Evolutionary conservation across 2,113 vertebrate genomes (phyloP), one percentile per base, ranked within the genome.

Genomic region (Indicator indicator): DNA sequence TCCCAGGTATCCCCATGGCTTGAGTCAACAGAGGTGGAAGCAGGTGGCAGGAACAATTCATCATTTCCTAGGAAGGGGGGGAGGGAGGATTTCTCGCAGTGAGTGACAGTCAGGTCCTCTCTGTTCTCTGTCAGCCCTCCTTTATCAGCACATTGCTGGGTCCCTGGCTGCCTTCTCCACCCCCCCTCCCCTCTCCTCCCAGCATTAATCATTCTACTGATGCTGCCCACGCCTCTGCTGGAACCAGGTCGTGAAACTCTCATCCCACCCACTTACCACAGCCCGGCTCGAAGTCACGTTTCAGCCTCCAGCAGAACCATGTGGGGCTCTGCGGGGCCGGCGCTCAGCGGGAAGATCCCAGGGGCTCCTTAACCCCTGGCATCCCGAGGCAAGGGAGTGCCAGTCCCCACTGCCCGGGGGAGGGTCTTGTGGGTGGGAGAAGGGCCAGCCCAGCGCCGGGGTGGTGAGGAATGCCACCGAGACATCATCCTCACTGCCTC

Each of bases 211-310:
- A 90, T 71, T 42, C 42, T 4, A 16, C 17, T 4, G 81, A 74
- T 86, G 86, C 91, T 60, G 89, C 94, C 93, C 86, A 92, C 93
- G 91, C 94, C 93, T 71, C 83, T 71, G 91, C 93, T 6, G 86
- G 73, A 83, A 86, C 80, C 91, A 26, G 87, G 91, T 84, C 84
- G 67, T 95, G 93, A 79, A 6, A 33, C 23, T 56, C 88, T 56
- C 91, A 89, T 91, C 93, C 82, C 91, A 36, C 91, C 76, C 93
- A 60, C 91, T 89, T 50, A 14, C 60, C 76, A 7, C 55, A 82
- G 42, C 74, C 54, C 83, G 6, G 74, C 77, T 40, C 73, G 7
- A 73, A 73, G 93, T 92, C 86, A 91, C 86, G 79, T 46, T 79
- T 72, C 80, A 86, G 88, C 94, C 88, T 50, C 79, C 50, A 11